A percentile compares a stretch with the other conserved stretches of the same genome.
Evolutionary conservation across 2,797 vertebrate species (phyloP).

Genomic region (Varecia variegata): DNA sequence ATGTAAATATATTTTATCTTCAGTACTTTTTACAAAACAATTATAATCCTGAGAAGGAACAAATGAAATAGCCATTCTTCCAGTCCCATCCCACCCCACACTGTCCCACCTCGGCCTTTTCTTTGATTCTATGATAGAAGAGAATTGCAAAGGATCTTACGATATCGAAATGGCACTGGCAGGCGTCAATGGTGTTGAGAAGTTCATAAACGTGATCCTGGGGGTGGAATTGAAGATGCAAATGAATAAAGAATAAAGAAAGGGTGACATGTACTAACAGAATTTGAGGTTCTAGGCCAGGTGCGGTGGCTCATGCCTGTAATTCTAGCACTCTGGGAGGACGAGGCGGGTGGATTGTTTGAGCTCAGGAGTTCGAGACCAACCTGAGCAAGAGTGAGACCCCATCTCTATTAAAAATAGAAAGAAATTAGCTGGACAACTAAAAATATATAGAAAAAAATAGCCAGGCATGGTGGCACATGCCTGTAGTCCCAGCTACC

Average conservation of each 20-base stretch:
- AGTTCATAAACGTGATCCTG: slow-evolving; percentile 97
- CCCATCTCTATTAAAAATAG: too few relatives aligned
- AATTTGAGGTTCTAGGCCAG: neutral
- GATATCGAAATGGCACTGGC: slow-evolving; percentile 94
- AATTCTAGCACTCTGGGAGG: too few relatives aligned
- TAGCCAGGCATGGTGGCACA: too few relatives aligned
- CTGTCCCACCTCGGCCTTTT: neutral
- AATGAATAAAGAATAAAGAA: slow-evolving; percentile 39
- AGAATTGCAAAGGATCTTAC: slow-evolving; percentile 85
- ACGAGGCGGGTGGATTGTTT: too few relatives aligned
- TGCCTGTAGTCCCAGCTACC: too few relatives aligned
- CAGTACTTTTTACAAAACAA: neutral
- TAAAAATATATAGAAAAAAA: too few relatives aligned
- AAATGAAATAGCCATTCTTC: neutral
- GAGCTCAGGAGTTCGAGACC: too few relatives aligned
- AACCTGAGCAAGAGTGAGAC: too few relatives aligned
- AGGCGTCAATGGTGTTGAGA: slow-evolving; percentile 95
- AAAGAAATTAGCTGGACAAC: too few relatives aligned
- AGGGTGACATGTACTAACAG: neutral
- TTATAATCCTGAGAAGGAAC: neutral
- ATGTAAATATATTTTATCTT: neutral
- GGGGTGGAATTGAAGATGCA: neutral
- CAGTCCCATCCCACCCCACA: neutral
- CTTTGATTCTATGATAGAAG: neutral
- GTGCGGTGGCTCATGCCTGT: too few relatives aligned